Evolutionary conservation across 2,113 vertebrate genomes (phyloP).

Genomic region (Mustela lutreola): DNA sequence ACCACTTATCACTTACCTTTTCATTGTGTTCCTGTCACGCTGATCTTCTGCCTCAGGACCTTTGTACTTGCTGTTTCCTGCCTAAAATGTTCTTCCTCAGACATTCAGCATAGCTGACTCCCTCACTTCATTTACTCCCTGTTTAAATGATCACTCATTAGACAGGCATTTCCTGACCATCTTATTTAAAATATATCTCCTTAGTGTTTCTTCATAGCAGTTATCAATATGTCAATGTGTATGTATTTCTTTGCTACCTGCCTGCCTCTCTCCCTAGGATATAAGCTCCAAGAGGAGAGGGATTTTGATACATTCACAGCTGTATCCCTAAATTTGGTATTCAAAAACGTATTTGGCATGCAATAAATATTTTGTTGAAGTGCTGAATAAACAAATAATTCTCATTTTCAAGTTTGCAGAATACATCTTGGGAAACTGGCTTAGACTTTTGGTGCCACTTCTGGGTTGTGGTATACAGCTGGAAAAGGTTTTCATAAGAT

Average conservation of each 20-base stretch:
- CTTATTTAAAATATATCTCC: not conserved
- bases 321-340: not conserved
- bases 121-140: not conserved
- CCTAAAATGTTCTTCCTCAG: not conserved
- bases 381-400: not conserved
- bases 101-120: not conserved
- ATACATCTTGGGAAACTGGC: not conserved
- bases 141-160: not conserved
- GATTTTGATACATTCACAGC: not conserved
- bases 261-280: not conserved
- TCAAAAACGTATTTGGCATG: not conserved
- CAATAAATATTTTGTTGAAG: conserved; percentile 1
- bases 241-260: not conserved
- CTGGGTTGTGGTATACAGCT: not conserved
- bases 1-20: not conserved
- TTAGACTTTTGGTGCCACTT: not conserved
- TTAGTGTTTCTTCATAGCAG: not conserved
- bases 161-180: not conserved
- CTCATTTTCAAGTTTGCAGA: not conserved
- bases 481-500: not conserved
- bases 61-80: not conserved
- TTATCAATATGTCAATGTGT: not conserved
- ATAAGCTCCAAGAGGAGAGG: not conserved
- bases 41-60: not conserved
- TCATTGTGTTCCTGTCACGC: not conserved